Evolutionary conservation across 2,888 invertebrate species (phyloP), one percentile per base, ranked within the genome.

Genomic region (Drosophila cognata): DNA sequence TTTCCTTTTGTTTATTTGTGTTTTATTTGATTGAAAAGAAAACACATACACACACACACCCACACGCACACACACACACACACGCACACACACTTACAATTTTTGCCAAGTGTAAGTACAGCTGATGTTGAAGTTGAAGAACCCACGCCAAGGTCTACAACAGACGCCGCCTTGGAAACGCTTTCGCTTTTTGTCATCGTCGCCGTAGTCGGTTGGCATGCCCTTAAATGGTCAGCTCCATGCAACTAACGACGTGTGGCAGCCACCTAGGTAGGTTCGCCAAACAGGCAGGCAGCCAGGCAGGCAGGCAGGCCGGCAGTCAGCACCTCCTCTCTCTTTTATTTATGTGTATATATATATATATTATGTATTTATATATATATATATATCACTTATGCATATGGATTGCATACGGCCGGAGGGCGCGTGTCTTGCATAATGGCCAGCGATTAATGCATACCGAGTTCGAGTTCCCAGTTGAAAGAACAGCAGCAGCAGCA

Each of bases 351-450:
- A 35, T 46, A 18, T 31, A 38, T 46, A 35, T 46, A 18, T 31
- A 29, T 31, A 25, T 58, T 36, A 36, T 61, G 16, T 29, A 21
- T 46, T 25, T 46, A n/a, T 52, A 18, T 43, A 43, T 52, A 25
- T n/a, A 46, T 50, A 67, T 59, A 60, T 73, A 69, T 56, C 57
- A 74, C 58, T 71, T 62, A 74, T 80, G 60, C 76, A 84, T 86
- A 86, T 84, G 81, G 80, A 84, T 83, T 84, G 87, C 89, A 81
- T 60, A 72, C 57, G 69, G 71, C 87, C 76, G 79, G 67, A 74
- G 88, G 88, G 89, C 85, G 90, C 90, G 85, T 86, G 85, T 85
- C 85, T 89, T 85, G 85, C 85, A 86, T 86, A 86, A 86, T 85
- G 85, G 63, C 68, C 56, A 58, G 59, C 90, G 84, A 85, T 85